A percentile compares a stretch with the other conserved stretches of the same genome.
Conservation (phyloP, 2,888 invertebrate species). For the Metacarcinus magister region DNA sequence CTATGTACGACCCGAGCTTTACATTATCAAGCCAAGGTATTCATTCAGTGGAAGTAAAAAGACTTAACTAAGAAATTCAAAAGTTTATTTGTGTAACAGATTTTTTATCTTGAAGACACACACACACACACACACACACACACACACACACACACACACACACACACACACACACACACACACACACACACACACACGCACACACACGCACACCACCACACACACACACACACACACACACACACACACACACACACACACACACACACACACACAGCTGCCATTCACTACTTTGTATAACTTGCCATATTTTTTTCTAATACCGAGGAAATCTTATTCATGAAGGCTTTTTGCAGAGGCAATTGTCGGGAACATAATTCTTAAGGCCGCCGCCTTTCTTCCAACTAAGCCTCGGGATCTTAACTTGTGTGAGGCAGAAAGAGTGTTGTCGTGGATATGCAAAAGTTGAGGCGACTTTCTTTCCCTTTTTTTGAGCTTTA, state of each 20-base stretch:
- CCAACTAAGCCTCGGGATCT: background rate
- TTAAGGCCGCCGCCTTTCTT: background rate
- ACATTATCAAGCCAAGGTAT: background rate
- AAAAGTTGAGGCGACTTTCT: background rate
- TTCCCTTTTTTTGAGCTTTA: background rate
- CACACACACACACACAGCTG: background rate
- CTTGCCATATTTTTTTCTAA: background rate
- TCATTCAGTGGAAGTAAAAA: no score
- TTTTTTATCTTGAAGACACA: no score
- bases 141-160: background rate
- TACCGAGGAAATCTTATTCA: background rate
- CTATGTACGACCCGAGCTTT: background rate
- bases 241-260: background rate
- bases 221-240: background rate
- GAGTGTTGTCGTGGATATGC: conserved; percentile 30
- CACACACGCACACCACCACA: background rate
- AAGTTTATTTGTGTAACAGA: no score
- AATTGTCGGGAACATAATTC: conserved; percentile 12
- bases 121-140: background rate
- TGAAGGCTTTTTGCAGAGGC: background rate
- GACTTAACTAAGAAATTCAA: background rate
- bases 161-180: background rate
- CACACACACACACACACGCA: background rate
- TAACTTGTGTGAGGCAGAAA: conserved; percentile 21
- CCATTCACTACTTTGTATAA: background rate